Evolutionary conservation across 1,140 invertebrate species (phyloP).

Genomic region (Neodiprion lecontei): DNA sequence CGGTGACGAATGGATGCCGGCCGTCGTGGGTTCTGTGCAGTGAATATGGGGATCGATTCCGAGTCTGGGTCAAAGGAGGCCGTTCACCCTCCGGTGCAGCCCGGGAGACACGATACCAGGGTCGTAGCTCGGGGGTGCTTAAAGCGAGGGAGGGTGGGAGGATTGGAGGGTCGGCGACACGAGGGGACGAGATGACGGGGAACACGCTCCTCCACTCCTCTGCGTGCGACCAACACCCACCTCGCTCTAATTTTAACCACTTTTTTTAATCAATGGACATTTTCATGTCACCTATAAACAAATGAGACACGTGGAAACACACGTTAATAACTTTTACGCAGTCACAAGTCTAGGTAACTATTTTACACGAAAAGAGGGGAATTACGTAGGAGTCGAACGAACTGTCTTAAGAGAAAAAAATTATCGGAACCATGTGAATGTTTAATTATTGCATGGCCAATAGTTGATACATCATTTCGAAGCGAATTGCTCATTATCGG

Average conservation of each 20-base stretch:
- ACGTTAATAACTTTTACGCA: too few species aligned
- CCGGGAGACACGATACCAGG: slow-evolving; percentile 58
- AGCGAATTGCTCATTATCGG: too few species aligned
- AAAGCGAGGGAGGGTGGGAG: slow-evolving; percentile 23
- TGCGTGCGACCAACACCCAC: not conserved
- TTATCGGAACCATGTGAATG: too few species aligned
- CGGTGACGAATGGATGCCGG: slow-evolving; percentile 19
- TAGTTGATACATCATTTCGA: too few species aligned
- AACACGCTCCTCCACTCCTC: slow-evolving; percentile 1
- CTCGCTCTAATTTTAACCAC: not conserved
- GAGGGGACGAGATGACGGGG: slow-evolving; percentile 35
- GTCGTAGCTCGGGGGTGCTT: slow-evolving; percentile 53
- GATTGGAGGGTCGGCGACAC: not conserved
- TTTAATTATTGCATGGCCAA: too few species aligned
- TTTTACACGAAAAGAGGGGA: too few species aligned
- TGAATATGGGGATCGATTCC: slow-evolving; percentile 58
- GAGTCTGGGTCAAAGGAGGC: slow-evolving; percentile 60
- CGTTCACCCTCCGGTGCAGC: slow-evolving; percentile 59
- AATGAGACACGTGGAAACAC: too few species aligned
- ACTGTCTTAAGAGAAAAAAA: too few species aligned
- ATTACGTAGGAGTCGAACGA: too few species aligned
- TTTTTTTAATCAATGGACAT: not conserved
- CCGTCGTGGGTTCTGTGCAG: slow-evolving; percentile 42
- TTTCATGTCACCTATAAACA: too few species aligned
- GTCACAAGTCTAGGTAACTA: too few species aligned